A percentile compares a stretch with the other conserved stretches of the same genome.
Conservation (phyloP, 2,113 vertebrate species). For the Isurus oxyrinchus region DNA sequence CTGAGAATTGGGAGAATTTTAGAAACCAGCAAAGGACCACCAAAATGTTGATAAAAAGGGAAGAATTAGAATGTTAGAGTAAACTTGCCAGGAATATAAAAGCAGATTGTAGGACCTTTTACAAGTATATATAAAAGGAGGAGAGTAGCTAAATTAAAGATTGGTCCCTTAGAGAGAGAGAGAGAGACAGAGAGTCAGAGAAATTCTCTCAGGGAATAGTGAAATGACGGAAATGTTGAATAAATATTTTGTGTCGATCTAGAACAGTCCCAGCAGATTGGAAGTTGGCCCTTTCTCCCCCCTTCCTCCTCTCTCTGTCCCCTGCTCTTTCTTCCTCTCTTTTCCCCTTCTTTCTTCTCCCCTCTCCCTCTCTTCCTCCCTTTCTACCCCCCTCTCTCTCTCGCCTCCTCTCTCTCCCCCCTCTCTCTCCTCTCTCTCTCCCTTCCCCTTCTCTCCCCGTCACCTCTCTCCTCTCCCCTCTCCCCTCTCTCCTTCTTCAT, state of each 20-base stretch:
- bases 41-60: too few relatives aligned
- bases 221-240: neutral
- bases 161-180: neutral
- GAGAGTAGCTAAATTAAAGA: neutral
- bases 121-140: neutral
- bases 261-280: too few relatives aligned
- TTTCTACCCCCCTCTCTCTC: too few relatives aligned
- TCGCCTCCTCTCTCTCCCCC: rapidly evolving
- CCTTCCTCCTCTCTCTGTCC: too few relatives aligned
- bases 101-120: neutral
- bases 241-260: neutral
- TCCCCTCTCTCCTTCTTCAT: too few relatives aligned
- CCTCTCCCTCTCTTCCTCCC: neutral
- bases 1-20: too few relatives aligned
- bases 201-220: neutral
- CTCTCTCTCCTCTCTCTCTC: too few relatives aligned
- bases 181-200: too few relatives aligned
- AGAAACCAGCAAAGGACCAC: too few relatives aligned
- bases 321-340: neutral
- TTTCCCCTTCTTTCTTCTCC: neutral
- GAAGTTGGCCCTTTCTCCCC: neutral
- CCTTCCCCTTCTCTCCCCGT: too few relatives aligned
- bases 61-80: neutral
- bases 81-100: neutral
- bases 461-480: too few relatives aligned